Percentiles rank a stretch among this genome's conserved stretches.
These are phyloP conservation scores for Caenorhabditis afra DNA, from an alignment of 2,888 invertebrate genomes.

Conservation along the genomic window DNA sequence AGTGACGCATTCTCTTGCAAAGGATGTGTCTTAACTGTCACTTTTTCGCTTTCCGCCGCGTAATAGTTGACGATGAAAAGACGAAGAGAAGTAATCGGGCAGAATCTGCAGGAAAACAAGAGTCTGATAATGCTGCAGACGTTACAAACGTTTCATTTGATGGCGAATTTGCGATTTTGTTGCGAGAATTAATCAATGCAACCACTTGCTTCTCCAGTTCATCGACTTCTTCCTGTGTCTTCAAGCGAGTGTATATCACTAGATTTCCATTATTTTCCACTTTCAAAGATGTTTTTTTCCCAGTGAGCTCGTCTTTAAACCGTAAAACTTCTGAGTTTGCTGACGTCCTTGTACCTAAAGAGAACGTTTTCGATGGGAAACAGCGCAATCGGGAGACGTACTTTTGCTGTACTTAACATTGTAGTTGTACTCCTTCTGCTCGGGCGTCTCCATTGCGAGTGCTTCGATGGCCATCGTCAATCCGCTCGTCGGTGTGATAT, in stretches of 20 bases:
- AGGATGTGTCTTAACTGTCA: constrained; percentile 38
- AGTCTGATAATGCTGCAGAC: not conserved
- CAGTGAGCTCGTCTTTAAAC: constrained; percentile 7
- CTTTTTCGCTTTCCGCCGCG: constrained; percentile 16
- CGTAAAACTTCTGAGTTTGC: constrained; percentile 34
- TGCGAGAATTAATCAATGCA: constrained; percentile 9
- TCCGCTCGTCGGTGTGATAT: constrained; percentile 32
- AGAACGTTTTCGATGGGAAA: constrained; percentile 20
- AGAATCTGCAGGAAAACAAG: too few relatives aligned
- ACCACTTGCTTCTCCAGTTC: constrained; percentile 32
- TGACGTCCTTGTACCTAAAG: too few relatives aligned
- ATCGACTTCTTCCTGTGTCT: constrained; percentile 47
- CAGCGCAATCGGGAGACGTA: not conserved
- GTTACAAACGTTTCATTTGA: constrained; percentile 37
- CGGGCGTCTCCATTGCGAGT: constrained; percentile 20
- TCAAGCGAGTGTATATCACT: constrained; percentile 34
- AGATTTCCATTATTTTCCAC: constrained; percentile 42
- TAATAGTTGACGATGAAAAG: constrained; percentile 56
- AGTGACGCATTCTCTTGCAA: constrained; percentile 17
- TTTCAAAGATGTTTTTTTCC: not conserved
- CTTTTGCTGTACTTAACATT: constrained; percentile 13
- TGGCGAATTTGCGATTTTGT: constrained; percentile 26
- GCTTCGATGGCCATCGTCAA: constrained; percentile 55
- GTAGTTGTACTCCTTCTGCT: constrained; percentile 38
- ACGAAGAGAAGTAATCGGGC: constrained; percentile 38